Evolutionary conservation across 2,113 vertebrate species (phyloP).

Genomic region (Hemichromis elongatus): DNA sequence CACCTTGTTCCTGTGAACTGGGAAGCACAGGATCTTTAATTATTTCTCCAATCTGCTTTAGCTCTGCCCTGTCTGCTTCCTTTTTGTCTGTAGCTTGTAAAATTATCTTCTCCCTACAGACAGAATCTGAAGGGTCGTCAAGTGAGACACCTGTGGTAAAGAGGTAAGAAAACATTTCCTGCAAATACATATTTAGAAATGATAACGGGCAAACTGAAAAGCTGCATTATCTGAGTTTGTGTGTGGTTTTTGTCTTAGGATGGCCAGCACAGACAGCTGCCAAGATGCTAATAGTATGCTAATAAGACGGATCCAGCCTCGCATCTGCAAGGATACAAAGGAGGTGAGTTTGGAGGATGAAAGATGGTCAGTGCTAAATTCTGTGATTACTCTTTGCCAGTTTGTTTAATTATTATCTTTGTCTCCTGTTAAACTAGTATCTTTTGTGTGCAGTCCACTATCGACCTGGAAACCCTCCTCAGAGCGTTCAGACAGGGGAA

Average conservation of each 20-base stretch:
- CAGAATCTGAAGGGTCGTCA: not conserved
- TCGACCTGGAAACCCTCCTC: slow-evolving; percentile 15
- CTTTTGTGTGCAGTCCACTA: not conserved
- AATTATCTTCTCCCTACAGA: not conserved
- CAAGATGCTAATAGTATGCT: not conserved
- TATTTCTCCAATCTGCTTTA: not conserved
- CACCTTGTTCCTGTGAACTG: rapidly evolving
- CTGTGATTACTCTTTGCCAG: no score
- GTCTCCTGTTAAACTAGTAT: not conserved
- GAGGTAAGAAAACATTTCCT: not conserved
- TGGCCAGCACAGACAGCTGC: not conserved
- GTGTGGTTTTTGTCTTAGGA: not conserved
- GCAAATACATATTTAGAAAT: not conserved
- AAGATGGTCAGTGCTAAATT: not conserved
- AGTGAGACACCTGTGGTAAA: not conserved
- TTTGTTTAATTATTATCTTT: not conserved
- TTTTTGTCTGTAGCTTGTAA: not conserved
- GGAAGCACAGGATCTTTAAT: not conserved
- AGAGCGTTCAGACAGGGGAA: not conserved
- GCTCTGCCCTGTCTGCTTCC: rapidly evolving
- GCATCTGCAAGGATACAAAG: not conserved
- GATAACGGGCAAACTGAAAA: rapidly evolving
- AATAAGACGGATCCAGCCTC: not conserved
- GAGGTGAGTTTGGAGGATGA: not conserved
- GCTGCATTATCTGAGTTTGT: not conserved